phyloP scores from a whole-genome alignment of 2,888 invertebrate genomes.

The Andrena haemorrhoa region DNA sequence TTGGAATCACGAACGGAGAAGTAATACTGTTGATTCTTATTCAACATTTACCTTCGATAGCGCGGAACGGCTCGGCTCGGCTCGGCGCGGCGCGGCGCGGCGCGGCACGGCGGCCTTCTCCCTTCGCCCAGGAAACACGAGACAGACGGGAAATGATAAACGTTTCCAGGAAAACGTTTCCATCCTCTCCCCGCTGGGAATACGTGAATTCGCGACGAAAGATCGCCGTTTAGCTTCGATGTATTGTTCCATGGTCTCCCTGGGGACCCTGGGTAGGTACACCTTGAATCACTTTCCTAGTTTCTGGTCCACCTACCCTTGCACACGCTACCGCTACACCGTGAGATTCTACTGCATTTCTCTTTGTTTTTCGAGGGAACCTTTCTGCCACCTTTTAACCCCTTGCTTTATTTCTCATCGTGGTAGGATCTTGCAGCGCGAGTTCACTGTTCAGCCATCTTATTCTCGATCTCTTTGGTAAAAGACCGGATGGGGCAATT shows the following conservation, averaged over 20 bases:
- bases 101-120: neutral
- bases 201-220: constrained; percentile 13
- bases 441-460: neutral
- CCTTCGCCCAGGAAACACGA: constrained; percentile 1
- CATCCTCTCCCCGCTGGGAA: neutral
- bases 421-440: neutral
- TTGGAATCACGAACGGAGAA: constrained; percentile 17
- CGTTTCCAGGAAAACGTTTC: constrained; percentile 28
- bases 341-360: neutral
- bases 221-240: constrained; percentile 12
- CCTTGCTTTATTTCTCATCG: neutral
- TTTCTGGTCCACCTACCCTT: neutral
- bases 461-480: neutral
- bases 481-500: no score
- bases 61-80: constrained; percentile 10
- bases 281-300: constrained; percentile 3
- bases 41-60: constrained; percentile 47
- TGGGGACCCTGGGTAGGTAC: no score
- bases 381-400: neutral
- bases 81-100: no score
- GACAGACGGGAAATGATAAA: constrained; percentile 40
- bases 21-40: constrained; percentile 54
- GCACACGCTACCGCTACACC: neutral
- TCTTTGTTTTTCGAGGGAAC: neutral
- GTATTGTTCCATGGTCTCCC: neutral